These are phyloP conservation scores for Psilopsiagon aurifrons DNA, from an alignment of 2,113 vertebrate species.

Conservation along the genomic window DNA sequence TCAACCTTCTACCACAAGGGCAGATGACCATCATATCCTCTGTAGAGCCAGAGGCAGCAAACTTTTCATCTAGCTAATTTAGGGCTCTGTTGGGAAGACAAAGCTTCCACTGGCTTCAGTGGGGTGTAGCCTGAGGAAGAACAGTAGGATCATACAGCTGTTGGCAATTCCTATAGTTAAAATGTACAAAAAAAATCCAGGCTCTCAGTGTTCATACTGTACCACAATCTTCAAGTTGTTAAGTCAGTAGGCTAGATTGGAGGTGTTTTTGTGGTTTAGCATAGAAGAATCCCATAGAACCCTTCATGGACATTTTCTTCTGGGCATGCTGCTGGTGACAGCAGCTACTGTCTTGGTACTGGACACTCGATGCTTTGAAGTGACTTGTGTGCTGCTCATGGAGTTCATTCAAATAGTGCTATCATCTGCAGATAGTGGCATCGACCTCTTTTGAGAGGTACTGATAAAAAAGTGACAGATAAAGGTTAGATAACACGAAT, in stretches of 20 bases:
- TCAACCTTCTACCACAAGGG: background rate
- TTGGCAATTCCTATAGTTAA: background rate
- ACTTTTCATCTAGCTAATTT: background rate
- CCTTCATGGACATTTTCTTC: background rate
- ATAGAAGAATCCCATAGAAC: background rate
- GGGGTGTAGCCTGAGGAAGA: background rate
- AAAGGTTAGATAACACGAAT: background rate
- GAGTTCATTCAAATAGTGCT: background rate
- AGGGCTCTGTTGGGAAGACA: background rate
- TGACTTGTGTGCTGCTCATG: background rate
- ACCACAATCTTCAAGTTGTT: background rate
- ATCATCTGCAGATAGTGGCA: background rate
- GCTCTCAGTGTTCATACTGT: background rate
- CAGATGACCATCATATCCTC: background rate
- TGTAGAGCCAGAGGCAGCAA: background rate
- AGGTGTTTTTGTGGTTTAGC: background rate
- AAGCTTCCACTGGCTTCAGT: background rate
- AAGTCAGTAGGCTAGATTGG: background rate
- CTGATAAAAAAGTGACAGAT: background rate
- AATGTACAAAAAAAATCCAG: background rate
- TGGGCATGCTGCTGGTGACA: background rate
- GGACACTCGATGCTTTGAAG: background rate
- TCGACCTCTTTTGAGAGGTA: background rate
- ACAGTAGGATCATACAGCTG: background rate
- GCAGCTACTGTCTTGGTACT: background rate